These are phyloP conservation scores for Junonia oenone DNA, from an alignment of 2,888 invertebrate genomes.

Conservation along the genomic window DNA sequence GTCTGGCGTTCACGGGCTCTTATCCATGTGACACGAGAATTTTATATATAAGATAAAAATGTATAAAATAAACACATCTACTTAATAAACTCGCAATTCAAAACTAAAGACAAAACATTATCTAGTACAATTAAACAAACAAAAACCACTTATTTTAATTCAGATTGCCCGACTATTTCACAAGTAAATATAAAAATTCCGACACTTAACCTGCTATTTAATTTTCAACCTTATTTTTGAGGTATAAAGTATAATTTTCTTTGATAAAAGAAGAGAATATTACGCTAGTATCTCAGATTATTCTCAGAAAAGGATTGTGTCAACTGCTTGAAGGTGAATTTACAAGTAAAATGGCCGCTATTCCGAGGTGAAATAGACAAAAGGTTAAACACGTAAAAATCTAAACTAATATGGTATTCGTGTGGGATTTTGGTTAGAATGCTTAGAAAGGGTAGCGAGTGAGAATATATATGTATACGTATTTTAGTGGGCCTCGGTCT, in stretches of 20 bases:
- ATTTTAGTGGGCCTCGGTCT: background rate
- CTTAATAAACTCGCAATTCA: no score
- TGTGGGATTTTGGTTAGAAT: no score
- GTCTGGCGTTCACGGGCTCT: no score
- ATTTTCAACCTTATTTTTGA: background rate
- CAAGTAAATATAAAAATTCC: background rate
- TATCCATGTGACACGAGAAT: no score
- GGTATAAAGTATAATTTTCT: background rate
- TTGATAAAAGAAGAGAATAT: background rate
- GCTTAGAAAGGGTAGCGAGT: no score
- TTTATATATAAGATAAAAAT: no score
- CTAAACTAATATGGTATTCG: background rate
- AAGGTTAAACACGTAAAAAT: slow-evolving; percentile 5
- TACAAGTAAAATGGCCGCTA: slow-evolving; percentile 8
- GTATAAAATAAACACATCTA: no score
- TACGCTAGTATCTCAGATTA: slow-evolving; percentile 5
- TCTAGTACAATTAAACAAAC: no score
- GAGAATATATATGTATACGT: background rate
- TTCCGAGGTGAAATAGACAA: background rate
- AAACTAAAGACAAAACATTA: no score
- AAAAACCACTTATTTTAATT: background rate
- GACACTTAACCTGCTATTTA: background rate
- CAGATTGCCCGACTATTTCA: background rate
- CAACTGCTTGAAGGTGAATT: slow-evolving; percentile 9
- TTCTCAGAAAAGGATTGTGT: slow-evolving; percentile 8